A percentile compares a stretch with the other conserved stretches of the same genome.
Evolutionary conservation across 1,140 invertebrate species (phyloP).

Genomic region (Panagrolaimus sp.): DNA sequence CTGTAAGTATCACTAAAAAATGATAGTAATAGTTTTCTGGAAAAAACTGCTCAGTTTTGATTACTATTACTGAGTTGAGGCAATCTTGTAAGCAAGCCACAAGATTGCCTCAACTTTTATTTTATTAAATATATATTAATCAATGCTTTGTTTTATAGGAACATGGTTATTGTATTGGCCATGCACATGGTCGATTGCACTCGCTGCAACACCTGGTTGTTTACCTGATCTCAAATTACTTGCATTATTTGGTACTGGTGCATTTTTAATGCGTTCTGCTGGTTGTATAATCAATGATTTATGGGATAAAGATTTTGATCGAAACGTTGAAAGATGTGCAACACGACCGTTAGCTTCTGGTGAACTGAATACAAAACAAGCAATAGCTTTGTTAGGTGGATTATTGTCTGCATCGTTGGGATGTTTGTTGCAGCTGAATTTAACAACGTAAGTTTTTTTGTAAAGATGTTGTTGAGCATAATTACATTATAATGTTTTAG

Average conservation of each 20-base stretch:
- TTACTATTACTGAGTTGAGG: too few relatives aligned
- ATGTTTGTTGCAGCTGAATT: slow-evolving; percentile 83
- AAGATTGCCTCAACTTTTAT: too few relatives aligned
- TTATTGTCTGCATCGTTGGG: slow-evolving; percentile 76
- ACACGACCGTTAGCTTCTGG: slow-evolving; percentile 76
- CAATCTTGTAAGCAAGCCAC: too few relatives aligned
- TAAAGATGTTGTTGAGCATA: too few relatives aligned
- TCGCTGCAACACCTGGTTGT: slow-evolving; percentile 69
- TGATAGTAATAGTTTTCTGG: too few relatives aligned
- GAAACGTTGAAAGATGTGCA: slow-evolving; percentile 76
- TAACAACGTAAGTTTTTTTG: slow-evolving; percentile 71
- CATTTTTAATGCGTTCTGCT: slow-evolving; percentile 84
- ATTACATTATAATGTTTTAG: slow-evolving; percentile 27
- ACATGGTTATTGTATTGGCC: slow-evolving; percentile 92
- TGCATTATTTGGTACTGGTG: slow-evolving; percentile 76
- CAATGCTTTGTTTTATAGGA: too few relatives aligned
- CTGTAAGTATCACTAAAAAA: too few relatives aligned
- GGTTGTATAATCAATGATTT: slow-evolving; percentile 98
- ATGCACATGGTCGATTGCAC: slow-evolving; percentile 84
- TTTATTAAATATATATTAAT: too few relatives aligned
- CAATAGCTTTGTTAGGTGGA: slow-evolving; percentile 72
- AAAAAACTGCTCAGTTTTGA: too few relatives aligned
- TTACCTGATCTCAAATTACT: slow-evolving; percentile 73
- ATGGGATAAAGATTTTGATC: slow-evolving; percentile 91
- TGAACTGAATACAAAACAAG: slow-evolving; percentile 68